phyloP scores from a whole-genome alignment of 2,888 invertebrate genomes.

The Drosophila ezoana region DNA sequence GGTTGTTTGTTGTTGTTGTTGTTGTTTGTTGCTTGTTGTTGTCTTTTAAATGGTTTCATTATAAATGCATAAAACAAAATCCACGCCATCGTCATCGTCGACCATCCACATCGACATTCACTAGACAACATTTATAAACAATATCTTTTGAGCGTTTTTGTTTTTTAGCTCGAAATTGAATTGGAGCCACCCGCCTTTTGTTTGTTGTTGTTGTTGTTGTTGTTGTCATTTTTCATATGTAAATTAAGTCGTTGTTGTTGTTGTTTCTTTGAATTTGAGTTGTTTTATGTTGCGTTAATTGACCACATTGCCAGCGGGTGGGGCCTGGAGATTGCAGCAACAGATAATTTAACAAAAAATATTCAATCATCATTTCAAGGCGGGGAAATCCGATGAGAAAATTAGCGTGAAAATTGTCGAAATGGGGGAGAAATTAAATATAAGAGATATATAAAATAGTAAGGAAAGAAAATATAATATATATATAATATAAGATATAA shows the following conservation, averaged over 20 bases:
- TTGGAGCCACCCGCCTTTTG: slow-evolving; percentile 46
- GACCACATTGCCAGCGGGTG: slow-evolving; percentile 43
- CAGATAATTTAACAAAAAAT: slow-evolving; percentile 3
- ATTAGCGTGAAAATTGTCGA: neutral
- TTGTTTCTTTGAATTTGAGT: slow-evolving; percentile 33
- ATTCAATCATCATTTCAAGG: slow-evolving; percentile 7
- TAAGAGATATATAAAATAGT: neutral
- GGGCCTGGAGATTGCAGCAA: slow-evolving; percentile 20
- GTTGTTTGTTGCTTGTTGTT: slow-evolving; percentile 4
- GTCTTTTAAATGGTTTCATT: slow-evolving; percentile 68
- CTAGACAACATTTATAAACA: slow-evolving; percentile 36
- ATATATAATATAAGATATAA: no score
- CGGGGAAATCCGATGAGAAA: neutral
- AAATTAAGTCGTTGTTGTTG: slow-evolving; percentile 53
- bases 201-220: slow-evolving; percentile 26
- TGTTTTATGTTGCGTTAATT: slow-evolving; percentile 69
- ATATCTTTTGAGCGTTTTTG: slow-evolving; percentile 23
- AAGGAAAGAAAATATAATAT: no score
- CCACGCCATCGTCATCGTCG: slow-evolving; percentile 31
- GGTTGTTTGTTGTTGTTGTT: slow-evolving; percentile 16
- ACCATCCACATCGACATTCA: slow-evolving; percentile 56
- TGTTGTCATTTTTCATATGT: slow-evolving; percentile 62
- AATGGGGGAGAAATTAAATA: neutral
- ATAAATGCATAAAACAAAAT: slow-evolving; percentile 67
- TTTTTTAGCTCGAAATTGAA: slow-evolving; percentile 21